Evolutionary conservation across 2,113 vertebrate species (phyloP).

Genomic region (Nothoprocta perdicaria): DNA sequence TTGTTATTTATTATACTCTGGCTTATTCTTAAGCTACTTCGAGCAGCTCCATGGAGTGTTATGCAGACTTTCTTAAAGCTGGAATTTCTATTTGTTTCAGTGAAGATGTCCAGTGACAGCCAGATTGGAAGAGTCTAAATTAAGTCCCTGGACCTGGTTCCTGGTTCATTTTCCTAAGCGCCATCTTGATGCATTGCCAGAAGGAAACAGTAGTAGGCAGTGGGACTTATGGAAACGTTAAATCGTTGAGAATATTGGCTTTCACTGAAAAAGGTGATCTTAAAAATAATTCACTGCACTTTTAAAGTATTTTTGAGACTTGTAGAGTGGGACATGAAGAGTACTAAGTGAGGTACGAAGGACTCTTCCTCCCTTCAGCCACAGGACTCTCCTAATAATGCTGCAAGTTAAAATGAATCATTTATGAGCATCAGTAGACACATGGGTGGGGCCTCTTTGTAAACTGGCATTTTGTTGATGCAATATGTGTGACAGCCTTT

Average conservation of each 20-base stretch:
- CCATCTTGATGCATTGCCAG: background rate
- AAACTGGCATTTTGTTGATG: constrained; percentile 67
- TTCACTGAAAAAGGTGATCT: background rate
- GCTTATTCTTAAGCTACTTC: background rate
- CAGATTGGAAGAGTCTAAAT: background rate
- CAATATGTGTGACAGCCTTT: constrained; percentile 60
- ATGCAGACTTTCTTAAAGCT: background rate
- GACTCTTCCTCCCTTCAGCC: constrained; percentile 19
- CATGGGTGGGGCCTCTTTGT: constrained; percentile 62
- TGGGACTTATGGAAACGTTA: background rate
- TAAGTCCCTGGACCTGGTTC: background rate
- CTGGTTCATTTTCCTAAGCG: background rate
- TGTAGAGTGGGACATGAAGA: background rate
- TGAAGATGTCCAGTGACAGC: background rate
- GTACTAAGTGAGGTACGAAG: background rate
- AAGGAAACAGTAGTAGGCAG: background rate
- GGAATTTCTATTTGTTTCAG: background rate
- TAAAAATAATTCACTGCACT: background rate
- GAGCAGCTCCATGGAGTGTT: background rate
- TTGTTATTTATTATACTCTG: background rate
- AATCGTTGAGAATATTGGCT: background rate
- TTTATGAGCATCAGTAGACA: constrained; percentile 73
- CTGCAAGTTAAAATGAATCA: constrained; percentile 69
- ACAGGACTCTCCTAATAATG: constrained; percentile 39
- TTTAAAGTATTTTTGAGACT: constrained; percentile 10